Base-by-base conservation (phyloP, 2,888 invertebrate genomes). In the Lasioglossum calceatum region DNA sequence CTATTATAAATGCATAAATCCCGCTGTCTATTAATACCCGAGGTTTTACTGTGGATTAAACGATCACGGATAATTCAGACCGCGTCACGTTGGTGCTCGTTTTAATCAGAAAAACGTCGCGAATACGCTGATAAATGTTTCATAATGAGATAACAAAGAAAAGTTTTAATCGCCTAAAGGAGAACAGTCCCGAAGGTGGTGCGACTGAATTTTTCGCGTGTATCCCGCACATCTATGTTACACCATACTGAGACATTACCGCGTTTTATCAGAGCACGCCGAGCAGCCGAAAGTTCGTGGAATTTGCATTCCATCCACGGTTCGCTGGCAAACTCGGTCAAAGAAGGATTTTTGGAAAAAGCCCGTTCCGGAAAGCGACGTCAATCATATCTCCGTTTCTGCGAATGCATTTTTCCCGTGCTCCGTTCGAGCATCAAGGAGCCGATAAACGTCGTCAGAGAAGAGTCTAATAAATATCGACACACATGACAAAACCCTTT, bases 391-490 rank as follows among this genome's bases (percentile, higher is more conserved):
- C 70, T 71, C 42, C 2, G 72, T 42, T 54, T 19, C 42, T 16
- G n/a, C 7, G 23, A 39, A 16, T 64, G 42, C 67, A 44, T 32
- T 76, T 19, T 54, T 50, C 16, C 7, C 14, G 39, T 16, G n/a
- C 54, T 79, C 50, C 79, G 76, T 39, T 71, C n/a, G 75, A 44
- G 44, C 64, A 61, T 42, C 32, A 10, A 23, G 44, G 16, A 64
- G 64, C 73, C 82, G 82, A 87, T 84, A 82, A 84, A 72, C 73
- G 76, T 88, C 84, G 75, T 4, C 23, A 58, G 36, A 16, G 23
- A 42, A 42, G 27, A 54, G 75, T 32, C 73, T 84, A 82, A 88
- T 87, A 84, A 84, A 88, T 88, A 88, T 88, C 58, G 81, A 72
- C 81, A 77, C n/a, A 36, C 19, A 44, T 47, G 71, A 67, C 71